Base-by-base conservation (phyloP, 2,113 vertebrate species). In the Anser cygnoides region DNA sequence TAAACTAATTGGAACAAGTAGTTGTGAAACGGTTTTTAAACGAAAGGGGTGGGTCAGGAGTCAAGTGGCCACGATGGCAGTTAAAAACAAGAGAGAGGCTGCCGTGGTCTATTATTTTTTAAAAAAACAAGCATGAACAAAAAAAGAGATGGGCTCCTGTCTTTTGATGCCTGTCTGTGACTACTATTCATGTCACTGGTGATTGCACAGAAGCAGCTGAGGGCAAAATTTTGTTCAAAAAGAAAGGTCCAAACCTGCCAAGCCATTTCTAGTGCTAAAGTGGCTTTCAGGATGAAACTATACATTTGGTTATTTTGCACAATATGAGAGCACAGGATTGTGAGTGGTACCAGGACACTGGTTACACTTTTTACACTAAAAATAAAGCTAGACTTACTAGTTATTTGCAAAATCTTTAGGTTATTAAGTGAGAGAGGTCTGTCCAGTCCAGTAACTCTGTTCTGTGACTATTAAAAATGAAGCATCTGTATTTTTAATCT, bases 401-500 rank as follows among this genome's bases (percentile, higher is more conserved):
- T 77, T 75, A 81, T 25, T 75, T 88, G 80, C 46, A 94, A 71
- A 90, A 87, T 81, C 58, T 80, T 91, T 44, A 86, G 46, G 50
- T 68, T 91, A 96, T 77, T 90, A 83, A 73, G 83, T 68, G 77
- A 86, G 67, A 89, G 92, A 95, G 83, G 89, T 90, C 75, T 91
- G 75, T 87, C 71, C 72, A 77, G 59, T 70, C 78, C 84, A 94
- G 89, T 83, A 93, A 84, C 82, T 74, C 71, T 92, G 72, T 75
- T 92, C 80, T 92, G 86, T 37, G 73, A 92, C 82, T 94, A 78
- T 87, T 96, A 71, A 74, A 90, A 97, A 66, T 12, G 33, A 94
- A 91, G 76, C 9, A 8, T 89, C 95, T 70, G 35, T 96, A 96
- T 93, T 93, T 96, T 96, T 96, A 95, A 90, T 70, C 67, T 76